Base-by-base conservation (phyloP, 2,888 invertebrate genomes). In the Trichacis sp. region DNA sequence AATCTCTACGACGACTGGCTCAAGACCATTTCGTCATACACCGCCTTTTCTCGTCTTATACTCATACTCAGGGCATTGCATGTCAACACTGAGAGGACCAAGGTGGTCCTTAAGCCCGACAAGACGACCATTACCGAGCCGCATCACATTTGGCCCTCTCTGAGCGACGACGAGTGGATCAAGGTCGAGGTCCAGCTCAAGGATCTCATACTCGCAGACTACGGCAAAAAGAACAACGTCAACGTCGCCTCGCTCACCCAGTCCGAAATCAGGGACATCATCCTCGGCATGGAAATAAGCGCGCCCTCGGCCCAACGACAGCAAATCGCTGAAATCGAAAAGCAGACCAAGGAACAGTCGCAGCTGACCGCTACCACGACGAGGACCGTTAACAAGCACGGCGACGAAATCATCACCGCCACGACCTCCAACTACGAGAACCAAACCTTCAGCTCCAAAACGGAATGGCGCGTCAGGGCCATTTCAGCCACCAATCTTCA, bases 1-100 rank as follows among this genome's bases (percentile, higher is more conserved):
- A 99, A 99, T 86, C 87, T 99, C 48, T 99, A 98, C 78, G 99
- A 99, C 79, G 99, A 99, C 85, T 99, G 99, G 99, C 87, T 99
- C 59, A 98, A 98, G 85, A 98, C 98, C 0, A 98, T 99, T 77
- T 98, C 98, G 0, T 98, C 98, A 0, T 99, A 99, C 83, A 99
- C 99, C 1, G 73, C 70, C 2, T 99, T 98, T 88, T 98, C 97
- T 72, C 91, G 99, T 80, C 87, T 99, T 69, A 98, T 99, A 81
- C 87, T 99, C 30, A 99, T 99, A 69, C 88, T 99, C 59, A 89
- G 99, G 73, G 98, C 99, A 0, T 87, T 99, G 18, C 99, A 99
- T 84, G 99, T 99, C 40, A 99, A 99, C 85, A 99, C 99, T 3
- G 99, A 99, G 84, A 89, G 98, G 55, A 98, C 99, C 0, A 99